Base-by-base conservation (phyloP, 1,140 invertebrate species). In the Polypedilum vanderplanki region DNA sequence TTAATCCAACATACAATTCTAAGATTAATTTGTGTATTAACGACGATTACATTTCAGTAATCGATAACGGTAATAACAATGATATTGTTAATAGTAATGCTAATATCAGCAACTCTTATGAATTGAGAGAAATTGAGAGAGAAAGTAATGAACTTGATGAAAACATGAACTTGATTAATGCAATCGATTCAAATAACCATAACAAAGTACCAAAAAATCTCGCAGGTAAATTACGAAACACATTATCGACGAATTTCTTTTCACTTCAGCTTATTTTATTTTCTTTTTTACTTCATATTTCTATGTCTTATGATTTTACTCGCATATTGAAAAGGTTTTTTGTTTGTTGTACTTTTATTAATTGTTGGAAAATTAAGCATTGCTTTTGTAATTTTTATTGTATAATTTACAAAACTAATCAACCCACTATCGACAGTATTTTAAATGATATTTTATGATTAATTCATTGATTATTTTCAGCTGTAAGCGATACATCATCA, bases 1-100 rank as follows among this genome's bases (percentile, higher is more conserved):
- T 70, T 3, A 70, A 70, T 70, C 65, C 65, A 70, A 70, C 65
- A 20, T 70, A 70, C 65, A 70, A 70, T 70, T 70, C 65, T 22
- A 70, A 70, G 20, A 70, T 70, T 22, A 70, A 70, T 70, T 70
- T 70, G 15, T 70, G 65, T 22, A 70, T 70, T 18, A 70, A 70
- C 18, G 65, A 70, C 20, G 65, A 70, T 70, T 70, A 70, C 65
- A 70, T 70, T 20, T 18, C 65, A 22, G 18, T 70, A 18, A 18
- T 70, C 20, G 65, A 70, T 70, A 18, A 67, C 18, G 64, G 15
- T 10, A 46, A 46, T 15, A 46, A 33, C 24, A 33, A 33, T 33
- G 24, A 33, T 33, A 33, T 33, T 33, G 24, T 33, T 33, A 33
- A 33, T 33, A 33, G 24, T 33, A 33, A 33, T 33, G 24, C 24